Conservation (phyloP, 1,140 invertebrate species). For the Conus ventricosus region DNA sequence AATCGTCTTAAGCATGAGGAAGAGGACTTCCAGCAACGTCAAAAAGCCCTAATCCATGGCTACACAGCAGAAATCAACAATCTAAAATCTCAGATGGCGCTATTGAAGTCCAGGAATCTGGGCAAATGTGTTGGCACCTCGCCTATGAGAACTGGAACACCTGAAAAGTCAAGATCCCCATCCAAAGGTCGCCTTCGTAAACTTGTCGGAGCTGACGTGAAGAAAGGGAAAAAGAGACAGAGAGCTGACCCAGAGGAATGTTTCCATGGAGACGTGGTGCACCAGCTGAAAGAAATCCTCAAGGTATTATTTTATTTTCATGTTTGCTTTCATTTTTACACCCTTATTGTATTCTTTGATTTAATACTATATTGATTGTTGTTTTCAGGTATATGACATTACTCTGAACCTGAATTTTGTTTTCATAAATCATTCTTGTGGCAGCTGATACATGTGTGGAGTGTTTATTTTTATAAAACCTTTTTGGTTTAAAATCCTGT, state of each 20-base stretch:
- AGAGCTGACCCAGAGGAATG: constrained; percentile 27
- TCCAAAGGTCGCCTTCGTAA: constrained; percentile 29
- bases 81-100: constrained; percentile 55
- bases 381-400: too few relatives aligned
- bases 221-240: constrained; percentile 27
- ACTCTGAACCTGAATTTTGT: too few relatives aligned
- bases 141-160: constrained; percentile 2
- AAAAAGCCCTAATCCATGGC: constrained; percentile 65
- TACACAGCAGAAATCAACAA: constrained; percentile 65
- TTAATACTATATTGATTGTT: too few relatives aligned
- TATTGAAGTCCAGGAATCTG: constrained; percentile 30
- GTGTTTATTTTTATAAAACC: too few relatives aligned
- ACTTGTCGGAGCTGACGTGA: constrained; percentile 16
- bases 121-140: constrained; percentile 5
- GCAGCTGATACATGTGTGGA: too few relatives aligned
- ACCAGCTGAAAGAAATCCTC: constrained; percentile 51
- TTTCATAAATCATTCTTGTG: too few relatives aligned
- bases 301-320: constrained; percentile 25
- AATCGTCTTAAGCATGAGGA: constrained; percentile 52
- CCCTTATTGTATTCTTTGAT: too few relatives aligned
- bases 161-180: constrained; percentile 3
- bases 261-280: constrained; percentile 46
- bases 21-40: constrained; percentile 55
- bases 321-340: too few relatives aligned
- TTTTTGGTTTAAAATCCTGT: too few relatives aligned